phyloP scores from a whole-genome alignment of 64 coral and sea anemone genomes.

The Acropora tenuis region DNA sequence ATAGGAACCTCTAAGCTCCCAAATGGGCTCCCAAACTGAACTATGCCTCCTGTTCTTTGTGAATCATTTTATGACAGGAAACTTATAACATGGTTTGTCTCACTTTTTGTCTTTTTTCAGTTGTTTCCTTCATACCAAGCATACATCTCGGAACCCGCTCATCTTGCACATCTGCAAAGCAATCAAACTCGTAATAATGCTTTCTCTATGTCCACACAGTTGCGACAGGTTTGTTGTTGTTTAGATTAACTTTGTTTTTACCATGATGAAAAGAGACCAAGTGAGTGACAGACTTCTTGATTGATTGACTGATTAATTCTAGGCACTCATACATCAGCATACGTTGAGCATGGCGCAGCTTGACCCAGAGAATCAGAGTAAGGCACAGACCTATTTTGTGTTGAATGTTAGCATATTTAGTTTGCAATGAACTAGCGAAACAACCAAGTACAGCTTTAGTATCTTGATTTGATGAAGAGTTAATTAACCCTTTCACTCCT shows the following conservation, averaged over 20 bases:
- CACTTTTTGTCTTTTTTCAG: conserved; percentile 4
- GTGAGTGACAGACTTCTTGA: background rate
- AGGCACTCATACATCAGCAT: conserved; percentile 91
- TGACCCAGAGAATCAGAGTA: conserved; percentile 90
- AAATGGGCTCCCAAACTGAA: too few species aligned
- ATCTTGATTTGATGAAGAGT: too few species aligned
- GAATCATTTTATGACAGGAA: too few species aligned
- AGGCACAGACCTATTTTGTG: background rate
- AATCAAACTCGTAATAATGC: conserved; percentile 84
- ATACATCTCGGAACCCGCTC: conserved; percentile 75
- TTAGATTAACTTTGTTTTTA: background rate
- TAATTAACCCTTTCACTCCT: too few species aligned
- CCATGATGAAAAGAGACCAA: too few species aligned
- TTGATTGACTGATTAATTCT: background rate
- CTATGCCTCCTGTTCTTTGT: too few species aligned
- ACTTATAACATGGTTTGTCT: background rate
- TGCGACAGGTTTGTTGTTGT: conserved; percentile 74
- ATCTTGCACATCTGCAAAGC: conserved; percentile 84
- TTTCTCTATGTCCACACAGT: conserved; percentile 88
- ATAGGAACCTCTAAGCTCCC: too few species aligned
- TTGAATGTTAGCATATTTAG: background rate
- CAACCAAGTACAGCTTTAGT: too few species aligned
- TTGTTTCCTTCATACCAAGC: conserved; percentile 88
- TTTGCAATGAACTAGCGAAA: too few species aligned
- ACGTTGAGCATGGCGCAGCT: conserved; percentile 83